Conservation (phyloP, 2,888 invertebrate genomes). For the Lasiommata megera region DNA sequence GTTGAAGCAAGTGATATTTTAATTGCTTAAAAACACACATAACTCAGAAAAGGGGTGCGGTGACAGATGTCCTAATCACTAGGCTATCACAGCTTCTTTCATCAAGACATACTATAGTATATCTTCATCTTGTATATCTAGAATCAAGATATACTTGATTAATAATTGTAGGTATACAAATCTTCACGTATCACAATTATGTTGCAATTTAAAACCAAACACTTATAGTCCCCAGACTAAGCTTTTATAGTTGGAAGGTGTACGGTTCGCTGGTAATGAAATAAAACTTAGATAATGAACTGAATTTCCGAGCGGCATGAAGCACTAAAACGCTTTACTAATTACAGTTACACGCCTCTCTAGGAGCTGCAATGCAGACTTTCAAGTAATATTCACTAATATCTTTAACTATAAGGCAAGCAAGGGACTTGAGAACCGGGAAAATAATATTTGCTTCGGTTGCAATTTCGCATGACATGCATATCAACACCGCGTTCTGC, state of each 20-base stretch:
- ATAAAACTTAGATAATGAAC: conserved; percentile 42
- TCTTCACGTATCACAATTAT: neutral
- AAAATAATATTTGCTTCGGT: too few species aligned
- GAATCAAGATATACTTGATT: too few species aligned
- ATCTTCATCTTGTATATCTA: too few species aligned
- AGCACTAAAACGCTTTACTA: conserved; percentile 57
- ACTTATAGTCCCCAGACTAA: conserved; percentile 10
- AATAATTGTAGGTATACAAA: neutral
- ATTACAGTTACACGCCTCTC: conserved; percentile 53
- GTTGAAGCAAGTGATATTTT: too few species aligned
- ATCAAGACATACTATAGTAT: too few species aligned
- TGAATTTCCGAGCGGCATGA: conserved; percentile 37
- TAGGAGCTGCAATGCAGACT: conserved; percentile 66
- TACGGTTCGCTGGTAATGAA: conserved; percentile 38
- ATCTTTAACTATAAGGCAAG: conserved; percentile 53
- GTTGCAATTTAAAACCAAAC: neutral
- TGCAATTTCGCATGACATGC: too few species aligned
- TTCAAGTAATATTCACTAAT: conserved; percentile 61
- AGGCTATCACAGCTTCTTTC: too few species aligned
- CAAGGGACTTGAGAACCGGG: conserved; percentile 19
- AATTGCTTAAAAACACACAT: too few species aligned
- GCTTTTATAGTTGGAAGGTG: conserved; percentile 28
- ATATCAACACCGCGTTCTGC: too few species aligned
- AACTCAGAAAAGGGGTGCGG: too few species aligned
- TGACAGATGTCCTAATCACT: too few species aligned